phyloP scores from a whole-genome alignment of 2,113 vertebrate genomes.

The Murina feae region DNA sequence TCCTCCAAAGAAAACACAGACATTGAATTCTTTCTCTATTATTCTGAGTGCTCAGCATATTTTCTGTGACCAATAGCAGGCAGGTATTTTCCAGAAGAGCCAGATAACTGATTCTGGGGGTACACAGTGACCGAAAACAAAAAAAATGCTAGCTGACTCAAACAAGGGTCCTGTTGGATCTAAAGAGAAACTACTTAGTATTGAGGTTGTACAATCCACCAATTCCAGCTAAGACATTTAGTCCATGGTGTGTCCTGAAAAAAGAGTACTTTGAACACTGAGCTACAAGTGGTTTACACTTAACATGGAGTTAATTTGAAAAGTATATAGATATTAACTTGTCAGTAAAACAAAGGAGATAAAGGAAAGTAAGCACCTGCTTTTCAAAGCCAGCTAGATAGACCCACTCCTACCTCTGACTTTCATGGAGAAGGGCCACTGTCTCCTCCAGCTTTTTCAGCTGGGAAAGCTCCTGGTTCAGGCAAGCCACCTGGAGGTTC shows the following conservation, averaged over 20 bases:
- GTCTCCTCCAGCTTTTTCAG: slow-evolving; percentile 77
- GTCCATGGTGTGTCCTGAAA: neutral
- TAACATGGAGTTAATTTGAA: slow-evolving; percentile 7
- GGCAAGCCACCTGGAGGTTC: slow-evolving; percentile 69
- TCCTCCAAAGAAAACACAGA: neutral
- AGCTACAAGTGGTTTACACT: neutral
- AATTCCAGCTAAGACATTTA: neutral
- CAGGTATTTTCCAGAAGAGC: slow-evolving; percentile 44
- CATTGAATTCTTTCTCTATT: neutral
- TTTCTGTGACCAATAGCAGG: neutral
- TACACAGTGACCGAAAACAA: neutral
- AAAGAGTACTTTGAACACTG: slow-evolving; percentile 15
- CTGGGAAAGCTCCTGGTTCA: slow-evolving; percentile 77
- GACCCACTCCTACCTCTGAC: slow-evolving; percentile 76
- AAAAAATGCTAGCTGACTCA: neutral
- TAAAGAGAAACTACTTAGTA: neutral
- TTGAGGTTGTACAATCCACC: neutral
- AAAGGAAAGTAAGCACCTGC: neutral
- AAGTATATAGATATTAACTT: neutral
- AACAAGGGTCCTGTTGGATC: neutral
- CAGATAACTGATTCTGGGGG: neutral
- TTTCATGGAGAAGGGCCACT: slow-evolving; percentile 75
- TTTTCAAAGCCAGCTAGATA: neutral
- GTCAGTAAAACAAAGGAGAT: slow-evolving; percentile 29
- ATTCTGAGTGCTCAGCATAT: neutral